Evolutionary conservation across 2,113 vertebrate genomes (phyloP).

Genomic region (Onychostruthus taczanowskii): DNA sequence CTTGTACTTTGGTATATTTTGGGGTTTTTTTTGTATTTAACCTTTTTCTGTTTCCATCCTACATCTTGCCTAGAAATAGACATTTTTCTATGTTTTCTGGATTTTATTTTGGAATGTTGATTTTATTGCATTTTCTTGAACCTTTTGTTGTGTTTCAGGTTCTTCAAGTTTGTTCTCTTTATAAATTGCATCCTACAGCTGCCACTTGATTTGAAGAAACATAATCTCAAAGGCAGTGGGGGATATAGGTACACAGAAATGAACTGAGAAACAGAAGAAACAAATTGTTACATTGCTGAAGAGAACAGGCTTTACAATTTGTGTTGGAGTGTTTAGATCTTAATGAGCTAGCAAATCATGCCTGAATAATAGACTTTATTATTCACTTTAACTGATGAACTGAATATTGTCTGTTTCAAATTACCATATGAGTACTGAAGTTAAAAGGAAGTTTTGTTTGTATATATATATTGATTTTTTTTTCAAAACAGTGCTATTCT

Average conservation of each 20-base stretch:
- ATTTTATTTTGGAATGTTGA: neutral
- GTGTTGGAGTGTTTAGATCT: neutral
- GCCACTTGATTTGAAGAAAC: neutral
- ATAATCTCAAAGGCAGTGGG: neutral
- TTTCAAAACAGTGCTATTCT: neutral
- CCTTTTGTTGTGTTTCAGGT: neutral
- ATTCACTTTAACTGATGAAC: neutral
- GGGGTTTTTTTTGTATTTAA: neutral
- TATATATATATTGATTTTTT: neutral
- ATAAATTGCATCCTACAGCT: neutral
- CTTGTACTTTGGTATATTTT: neutral
- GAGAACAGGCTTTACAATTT: neutral
- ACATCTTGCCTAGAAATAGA: neutral
- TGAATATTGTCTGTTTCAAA: neutral
- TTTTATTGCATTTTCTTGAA: neutral
- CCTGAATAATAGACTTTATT: neutral
- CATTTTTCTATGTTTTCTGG: neutral
- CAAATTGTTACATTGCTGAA: neutral
- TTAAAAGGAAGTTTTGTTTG: neutral
- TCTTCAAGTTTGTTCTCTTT: neutral
- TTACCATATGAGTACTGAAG: neutral
- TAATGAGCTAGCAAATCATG: neutral
- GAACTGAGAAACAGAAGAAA: neutral
- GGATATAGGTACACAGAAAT: neutral
- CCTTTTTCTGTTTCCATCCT: neutral